A percentile compares a stretch with the other conserved stretches of the same genome.
These are phyloP conservation scores for Adelognathus sp. DNA, from an alignment of 2,888 invertebrate genomes.

Conservation along the genomic window DNA sequence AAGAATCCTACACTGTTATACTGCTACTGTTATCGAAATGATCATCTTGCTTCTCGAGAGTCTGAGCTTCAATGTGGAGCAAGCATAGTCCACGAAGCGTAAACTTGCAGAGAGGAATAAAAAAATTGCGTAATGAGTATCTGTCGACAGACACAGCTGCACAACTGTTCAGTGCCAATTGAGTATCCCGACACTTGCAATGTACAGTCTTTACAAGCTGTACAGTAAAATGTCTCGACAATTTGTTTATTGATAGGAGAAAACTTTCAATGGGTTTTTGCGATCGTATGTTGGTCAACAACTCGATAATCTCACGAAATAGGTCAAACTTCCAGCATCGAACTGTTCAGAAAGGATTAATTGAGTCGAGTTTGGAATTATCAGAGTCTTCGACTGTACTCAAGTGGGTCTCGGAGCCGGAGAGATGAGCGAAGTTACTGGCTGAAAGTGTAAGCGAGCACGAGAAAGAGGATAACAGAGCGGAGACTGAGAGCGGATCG, in stretches of 20 bases:
- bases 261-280: background rate
- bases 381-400: background rate
- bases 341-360: too few species aligned
- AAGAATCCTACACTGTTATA: too few species aligned
- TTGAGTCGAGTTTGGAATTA: background rate
- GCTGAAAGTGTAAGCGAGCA: background rate
- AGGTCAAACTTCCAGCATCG: too few species aligned
- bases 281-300: too few species aligned
- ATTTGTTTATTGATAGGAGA: background rate
- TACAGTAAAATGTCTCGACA: background rate
- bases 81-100: background rate
- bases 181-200: background rate
- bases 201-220: background rate
- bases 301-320: too few species aligned
- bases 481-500: conserved; percentile 53
- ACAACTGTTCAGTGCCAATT: background rate
- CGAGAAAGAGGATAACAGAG: conserved; percentile 7
- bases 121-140: background rate
- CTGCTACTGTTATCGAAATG: too few species aligned
- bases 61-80: too few species aligned
- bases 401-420: background rate
- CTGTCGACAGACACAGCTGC: background rate
- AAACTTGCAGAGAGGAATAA: background rate
- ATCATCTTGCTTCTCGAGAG: too few species aligned
- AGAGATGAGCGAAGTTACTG: conserved; percentile 1